phyloP scores from a whole-genome alignment of 2,113 vertebrate genomes.

The Spea multiplicata region DNA sequence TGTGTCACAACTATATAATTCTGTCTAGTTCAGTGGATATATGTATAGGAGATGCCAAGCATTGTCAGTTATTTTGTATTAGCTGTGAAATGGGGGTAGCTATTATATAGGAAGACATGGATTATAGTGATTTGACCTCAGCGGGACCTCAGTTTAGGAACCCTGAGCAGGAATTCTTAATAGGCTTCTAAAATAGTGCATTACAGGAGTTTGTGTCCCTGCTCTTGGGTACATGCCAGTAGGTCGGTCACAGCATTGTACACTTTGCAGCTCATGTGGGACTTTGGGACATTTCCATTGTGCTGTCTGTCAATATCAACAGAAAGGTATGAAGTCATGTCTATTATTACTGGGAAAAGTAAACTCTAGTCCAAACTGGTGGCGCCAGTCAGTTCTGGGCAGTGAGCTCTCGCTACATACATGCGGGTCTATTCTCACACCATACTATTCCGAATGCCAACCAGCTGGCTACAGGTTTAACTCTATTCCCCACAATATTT shows the following conservation, averaged over 20 bases:
- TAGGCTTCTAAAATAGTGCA: too few species aligned
- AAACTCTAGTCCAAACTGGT: not conserved
- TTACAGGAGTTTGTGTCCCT: not conserved
- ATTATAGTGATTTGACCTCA: not conserved
- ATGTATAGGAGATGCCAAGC: too few species aligned
- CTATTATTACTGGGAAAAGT: constrained; percentile 10
- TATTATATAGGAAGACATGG: too few species aligned
- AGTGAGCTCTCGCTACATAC: too few species aligned
- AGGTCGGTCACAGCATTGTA: not conserved
- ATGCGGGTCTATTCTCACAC: too few species aligned
- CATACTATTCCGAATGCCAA: too few species aligned
- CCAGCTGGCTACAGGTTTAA: too few species aligned
- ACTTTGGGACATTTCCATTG: constrained; percentile 24
- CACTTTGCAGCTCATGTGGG: constrained; percentile 14
- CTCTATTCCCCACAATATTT: too few species aligned
- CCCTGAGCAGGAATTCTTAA: not conserved
- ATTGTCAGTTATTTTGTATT: too few species aligned
- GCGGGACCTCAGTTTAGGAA: not conserved
- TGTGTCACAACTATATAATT: too few species aligned
- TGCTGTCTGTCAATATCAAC: constrained; percentile 3
- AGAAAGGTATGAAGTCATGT: constrained; percentile 34
- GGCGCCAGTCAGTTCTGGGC: not conserved
- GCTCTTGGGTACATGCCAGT: constrained; percentile 15
- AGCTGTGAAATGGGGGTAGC: too few species aligned
- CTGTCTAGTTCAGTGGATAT: too few species aligned